These are phyloP conservation scores for Sminthopsis crassicaudata DNA, from an alignment of 2,113 vertebrate genomes.

Conservation along the genomic window DNA sequence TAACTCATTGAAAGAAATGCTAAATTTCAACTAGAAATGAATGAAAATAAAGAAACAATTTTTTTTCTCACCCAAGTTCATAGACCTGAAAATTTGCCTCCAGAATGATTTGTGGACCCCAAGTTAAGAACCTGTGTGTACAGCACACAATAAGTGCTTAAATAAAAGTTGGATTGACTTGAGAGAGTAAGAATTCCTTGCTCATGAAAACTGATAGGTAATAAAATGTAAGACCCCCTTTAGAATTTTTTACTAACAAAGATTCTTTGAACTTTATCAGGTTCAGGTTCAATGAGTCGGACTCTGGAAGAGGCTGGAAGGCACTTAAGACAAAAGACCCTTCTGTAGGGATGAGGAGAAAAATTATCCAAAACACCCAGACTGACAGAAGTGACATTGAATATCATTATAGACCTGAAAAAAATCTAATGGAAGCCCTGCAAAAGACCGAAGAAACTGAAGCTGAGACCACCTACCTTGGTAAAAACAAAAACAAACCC, in stretches of 20 bases:
- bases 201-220: background rate
- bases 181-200: background rate
- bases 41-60: background rate
- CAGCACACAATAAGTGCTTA: background rate
- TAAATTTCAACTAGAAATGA: background rate
- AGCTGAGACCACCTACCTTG: constrained; percentile 41
- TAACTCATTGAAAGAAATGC: background rate
- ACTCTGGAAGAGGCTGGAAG: constrained; percentile 40
- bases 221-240: background rate
- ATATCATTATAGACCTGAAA: constrained; percentile 38
- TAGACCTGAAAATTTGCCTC: background rate
- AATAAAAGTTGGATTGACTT: background rate
- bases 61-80: background rate
- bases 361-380: accelerated
- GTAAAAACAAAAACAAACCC: constrained; percentile 41
- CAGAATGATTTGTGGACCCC: background rate
- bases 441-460: constrained; percentile 32
- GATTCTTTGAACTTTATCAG: constrained; percentile 3
- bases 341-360: constrained; percentile 6
- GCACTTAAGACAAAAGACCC: background rate
- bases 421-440: constrained; percentile 44
- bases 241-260: background rate
- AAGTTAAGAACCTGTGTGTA: background rate
- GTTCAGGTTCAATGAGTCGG: constrained; percentile 1
- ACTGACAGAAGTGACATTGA: constrained; percentile 28